Base-by-base conservation (phyloP, 2,113 vertebrate genomes). In the Lophura nycthemera region DNA sequence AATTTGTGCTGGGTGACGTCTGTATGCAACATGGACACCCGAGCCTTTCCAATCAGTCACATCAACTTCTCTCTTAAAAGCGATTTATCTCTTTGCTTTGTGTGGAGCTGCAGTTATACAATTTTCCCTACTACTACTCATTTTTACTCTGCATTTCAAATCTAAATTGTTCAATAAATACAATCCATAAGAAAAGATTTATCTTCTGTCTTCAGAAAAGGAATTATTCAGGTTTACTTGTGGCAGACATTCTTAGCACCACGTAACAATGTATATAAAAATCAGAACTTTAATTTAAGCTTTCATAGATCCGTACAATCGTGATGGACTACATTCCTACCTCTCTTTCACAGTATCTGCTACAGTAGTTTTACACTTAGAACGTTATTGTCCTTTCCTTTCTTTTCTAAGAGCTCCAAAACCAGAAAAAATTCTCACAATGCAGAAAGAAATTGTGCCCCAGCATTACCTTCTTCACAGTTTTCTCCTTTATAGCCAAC, bases 401-500 rank as follows among this genome's bases (percentile, higher is more conserved):
- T 80, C 86, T 83, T 87, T 22, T 3, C 48, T 73, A 50, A 5
- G 27, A 17, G 8, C 30, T 77, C 63, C 63, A 66, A 77, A 95
- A 9, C 18, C 56, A 71, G 36, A 24, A 65, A 88, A 38, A 20
- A 74, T 71, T n/a, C 20, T 21, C 54, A 40, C 7, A 85, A 21
- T 57, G 63, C 1, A 65, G 42, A 67, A 77, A 80, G 75, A 82
- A 86, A 91, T 86, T 34, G 57, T 78, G 79, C 8, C 73, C 17
- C 65, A 8, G 30, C 17, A 42, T 98, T 95, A 99, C 99, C 99
- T 98, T 99, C 98, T 79, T 98, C 98, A 86, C 99, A 99, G 97
- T 97, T 99, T 75, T 98, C 98, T 61, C 99, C 99, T 96, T 99
- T 99, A 97, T 98, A 99, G 93, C 99, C 99, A 16, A 99, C 97